Evolutionary conservation across 2,113 vertebrate genomes (phyloP).

Genomic region (Trochalopteron elliotii): DNA sequence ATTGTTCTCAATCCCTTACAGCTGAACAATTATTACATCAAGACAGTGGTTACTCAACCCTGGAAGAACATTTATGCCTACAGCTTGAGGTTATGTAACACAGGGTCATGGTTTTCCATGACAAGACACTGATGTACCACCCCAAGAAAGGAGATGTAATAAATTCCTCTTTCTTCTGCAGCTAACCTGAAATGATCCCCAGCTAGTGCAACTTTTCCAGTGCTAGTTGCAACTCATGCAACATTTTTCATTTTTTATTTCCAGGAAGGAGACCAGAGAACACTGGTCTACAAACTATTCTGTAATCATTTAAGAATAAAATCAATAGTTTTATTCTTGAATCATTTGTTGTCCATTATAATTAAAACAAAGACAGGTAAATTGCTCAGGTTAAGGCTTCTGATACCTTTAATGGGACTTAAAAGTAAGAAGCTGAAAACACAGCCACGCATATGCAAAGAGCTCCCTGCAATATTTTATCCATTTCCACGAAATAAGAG

Average conservation of each 20-base stretch:
- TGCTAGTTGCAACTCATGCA: background rate
- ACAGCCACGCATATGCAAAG: fast-evolving
- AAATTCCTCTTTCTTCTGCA: background rate
- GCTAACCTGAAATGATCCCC: background rate
- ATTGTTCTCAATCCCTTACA: background rate
- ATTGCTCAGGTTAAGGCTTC: background rate
- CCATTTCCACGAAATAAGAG: background rate
- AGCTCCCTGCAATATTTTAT: background rate
- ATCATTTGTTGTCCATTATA: background rate
- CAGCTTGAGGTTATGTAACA: background rate
- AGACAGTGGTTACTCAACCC: background rate
- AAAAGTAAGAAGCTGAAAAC: background rate
- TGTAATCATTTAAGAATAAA: background rate
- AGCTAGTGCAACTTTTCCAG: background rate
- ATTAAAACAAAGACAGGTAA: background rate
- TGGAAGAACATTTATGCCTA: background rate
- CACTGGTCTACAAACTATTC: background rate
- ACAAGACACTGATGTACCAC: background rate
- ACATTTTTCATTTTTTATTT: background rate
- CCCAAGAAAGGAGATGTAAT: background rate
- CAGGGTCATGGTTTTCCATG: background rate
- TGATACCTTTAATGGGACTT: background rate
- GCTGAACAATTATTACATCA: background rate
- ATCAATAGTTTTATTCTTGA: background rate
- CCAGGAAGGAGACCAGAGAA: background rate